Evolutionary conservation across 2,888 invertebrate species (phyloP).

Genomic region (Acanthoscelides obtectus): DNA sequence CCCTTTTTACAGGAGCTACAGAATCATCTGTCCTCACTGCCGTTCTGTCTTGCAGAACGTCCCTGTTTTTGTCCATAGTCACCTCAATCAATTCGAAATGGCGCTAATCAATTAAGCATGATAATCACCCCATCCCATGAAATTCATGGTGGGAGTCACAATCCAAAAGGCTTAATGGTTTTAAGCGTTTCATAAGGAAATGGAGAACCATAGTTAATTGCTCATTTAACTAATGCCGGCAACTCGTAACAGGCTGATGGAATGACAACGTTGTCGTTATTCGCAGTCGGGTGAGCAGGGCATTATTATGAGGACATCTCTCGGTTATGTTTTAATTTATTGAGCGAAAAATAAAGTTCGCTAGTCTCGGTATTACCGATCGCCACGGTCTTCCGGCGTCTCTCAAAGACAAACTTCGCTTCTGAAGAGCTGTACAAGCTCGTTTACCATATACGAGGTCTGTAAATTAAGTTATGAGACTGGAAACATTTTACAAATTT

Average conservation of each 20-base stretch:
- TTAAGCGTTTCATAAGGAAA: neutral
- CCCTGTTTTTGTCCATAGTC: neutral
- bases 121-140: neutral
- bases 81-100: neutral
- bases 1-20: no score
- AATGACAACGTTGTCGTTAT: neutral
- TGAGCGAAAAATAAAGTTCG: no score
- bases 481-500: no score
- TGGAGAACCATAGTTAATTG: neutral
- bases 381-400: no score
- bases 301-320: neutral
- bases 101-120: neutral
- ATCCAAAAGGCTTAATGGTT: neutral
- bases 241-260: neutral
- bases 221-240: neutral
- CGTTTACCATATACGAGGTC: no score
- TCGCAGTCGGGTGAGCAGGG: neutral
- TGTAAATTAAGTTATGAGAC: no score
- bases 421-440: no score
- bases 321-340: neutral
- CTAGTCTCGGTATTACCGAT: no score
- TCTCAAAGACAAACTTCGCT: no score
- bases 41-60: neutral
- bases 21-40: no score
- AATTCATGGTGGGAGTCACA: neutral